These are phyloP conservation scores for Pycnonotus jocosus DNA, from an alignment of 2,113 vertebrate genomes.

Conservation along the genomic window DNA sequence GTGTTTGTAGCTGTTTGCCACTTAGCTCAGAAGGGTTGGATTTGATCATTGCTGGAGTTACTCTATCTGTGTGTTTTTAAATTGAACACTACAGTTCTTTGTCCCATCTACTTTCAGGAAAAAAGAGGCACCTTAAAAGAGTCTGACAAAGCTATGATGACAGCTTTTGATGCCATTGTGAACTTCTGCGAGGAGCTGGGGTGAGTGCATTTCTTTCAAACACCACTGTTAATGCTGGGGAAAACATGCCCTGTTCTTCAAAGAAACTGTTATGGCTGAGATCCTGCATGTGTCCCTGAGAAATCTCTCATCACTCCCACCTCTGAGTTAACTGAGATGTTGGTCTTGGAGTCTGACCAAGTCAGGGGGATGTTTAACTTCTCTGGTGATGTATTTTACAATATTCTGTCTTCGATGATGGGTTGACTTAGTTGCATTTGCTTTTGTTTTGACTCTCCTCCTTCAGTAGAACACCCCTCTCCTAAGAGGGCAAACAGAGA, in stretches of 20 bases:
- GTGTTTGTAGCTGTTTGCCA: not conserved
- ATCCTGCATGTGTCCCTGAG: not conserved
- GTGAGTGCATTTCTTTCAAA: slow-evolving; percentile 57
- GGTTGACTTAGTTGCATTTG: not conserved
- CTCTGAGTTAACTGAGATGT: not conserved
- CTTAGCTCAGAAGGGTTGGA: not conserved
- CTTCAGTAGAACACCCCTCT: not conserved
- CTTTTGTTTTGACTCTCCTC: not conserved
- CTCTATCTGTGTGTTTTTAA: not conserved
- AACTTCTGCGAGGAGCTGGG: slow-evolving; percentile 83
- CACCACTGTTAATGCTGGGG: not conserved
- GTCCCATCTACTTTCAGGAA: slow-evolving; percentile 65
- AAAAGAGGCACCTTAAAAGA: slow-evolving; percentile 85
- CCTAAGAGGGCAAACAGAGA: not conserved
- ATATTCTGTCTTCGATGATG: not conserved
- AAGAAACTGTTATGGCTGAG: not conserved
- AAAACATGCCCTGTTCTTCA: not conserved
- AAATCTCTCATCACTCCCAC: not conserved
- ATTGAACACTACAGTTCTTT: not conserved
- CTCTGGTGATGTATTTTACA: not conserved
- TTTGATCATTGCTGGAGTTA: not conserved
- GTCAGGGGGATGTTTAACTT: not conserved
- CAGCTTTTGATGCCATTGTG: slow-evolving; percentile 89
- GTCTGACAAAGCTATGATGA: slow-evolving; percentile 79
- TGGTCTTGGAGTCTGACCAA: not conserved